Evolutionary conservation across 2,888 invertebrate genomes (phyloP).

Genomic region (Pterostichus madidus): DNA sequence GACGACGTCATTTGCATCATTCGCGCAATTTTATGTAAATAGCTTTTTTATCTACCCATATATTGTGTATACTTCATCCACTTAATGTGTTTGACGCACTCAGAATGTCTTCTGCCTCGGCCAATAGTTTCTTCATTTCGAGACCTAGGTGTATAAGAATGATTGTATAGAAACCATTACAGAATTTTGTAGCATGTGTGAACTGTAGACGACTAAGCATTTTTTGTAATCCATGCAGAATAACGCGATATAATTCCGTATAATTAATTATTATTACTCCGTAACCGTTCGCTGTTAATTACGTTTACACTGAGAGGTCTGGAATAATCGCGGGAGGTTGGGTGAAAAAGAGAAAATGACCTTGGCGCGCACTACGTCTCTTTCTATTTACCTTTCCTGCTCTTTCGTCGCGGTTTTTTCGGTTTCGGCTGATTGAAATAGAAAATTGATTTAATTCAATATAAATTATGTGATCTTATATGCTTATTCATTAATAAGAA

Average conservation of each 20-base stretch:
- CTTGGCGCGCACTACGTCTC: constrained; percentile 14
- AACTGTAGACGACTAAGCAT: background rate
- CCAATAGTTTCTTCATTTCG: no score
- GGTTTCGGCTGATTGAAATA: constrained; percentile 57
- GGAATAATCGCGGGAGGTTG: constrained; percentile 47
- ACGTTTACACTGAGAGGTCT: constrained; percentile 48
- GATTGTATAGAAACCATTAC: no score
- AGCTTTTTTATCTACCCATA: no score
- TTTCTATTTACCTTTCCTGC: constrained; percentile 24
- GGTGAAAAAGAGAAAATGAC: constrained; percentile 56
- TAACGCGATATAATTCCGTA: constrained; percentile 48
- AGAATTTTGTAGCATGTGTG: background rate
- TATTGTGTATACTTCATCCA: no score
- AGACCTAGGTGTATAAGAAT: no score
- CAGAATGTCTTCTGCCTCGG: no score
- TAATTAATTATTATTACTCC: constrained; percentile 59
- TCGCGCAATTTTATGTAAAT: no score
- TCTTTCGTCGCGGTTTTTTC: constrained; percentile 31
- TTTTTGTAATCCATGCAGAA: constrained; percentile 1
- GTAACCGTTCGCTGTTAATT: constrained; percentile 44
- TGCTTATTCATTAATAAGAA: constrained; percentile 15
- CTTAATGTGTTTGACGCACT: no score
- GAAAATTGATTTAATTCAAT: constrained; percentile 57
- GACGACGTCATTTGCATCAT: no score
- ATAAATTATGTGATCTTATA: constrained; percentile 54